Percentiles rank a stretch among this genome's conserved stretches.
These are phyloP conservation scores for Ramphastos sulfuratus DNA, from an alignment of 2,113 vertebrate species.

Conservation along the genomic window DNA sequence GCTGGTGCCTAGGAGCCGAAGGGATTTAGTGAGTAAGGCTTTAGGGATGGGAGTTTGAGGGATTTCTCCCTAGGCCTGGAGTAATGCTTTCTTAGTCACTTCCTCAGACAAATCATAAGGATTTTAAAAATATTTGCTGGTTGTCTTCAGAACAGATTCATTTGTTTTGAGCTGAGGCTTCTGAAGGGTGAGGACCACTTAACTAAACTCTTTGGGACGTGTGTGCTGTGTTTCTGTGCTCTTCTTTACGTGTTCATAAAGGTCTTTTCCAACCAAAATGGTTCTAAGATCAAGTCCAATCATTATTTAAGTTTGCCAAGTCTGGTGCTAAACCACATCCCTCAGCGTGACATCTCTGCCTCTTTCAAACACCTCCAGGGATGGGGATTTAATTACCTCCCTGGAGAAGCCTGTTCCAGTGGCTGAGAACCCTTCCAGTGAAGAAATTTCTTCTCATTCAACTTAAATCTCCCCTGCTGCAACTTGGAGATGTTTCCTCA, in stretches of 20 bases:
- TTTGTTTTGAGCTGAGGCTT: neutral
- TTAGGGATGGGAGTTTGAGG: neutral
- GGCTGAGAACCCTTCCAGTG: too few relatives aligned
- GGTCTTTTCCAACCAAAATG: too few relatives aligned
- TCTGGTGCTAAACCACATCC: too few relatives aligned
- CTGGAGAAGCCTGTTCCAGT: too few relatives aligned
- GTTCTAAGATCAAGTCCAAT: too few relatives aligned
- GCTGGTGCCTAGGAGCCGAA: neutral
- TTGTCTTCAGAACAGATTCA: neutral
- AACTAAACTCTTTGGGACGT: neutral
- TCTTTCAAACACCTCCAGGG: too few relatives aligned
- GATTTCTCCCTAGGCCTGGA: neutral
- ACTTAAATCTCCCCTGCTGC: too few relatives aligned
- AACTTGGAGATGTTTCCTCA: too few relatives aligned
- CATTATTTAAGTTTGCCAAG: too few relatives aligned
- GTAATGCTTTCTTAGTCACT: neutral
- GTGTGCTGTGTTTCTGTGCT: fast-evolving
- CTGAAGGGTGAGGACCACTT: neutral
- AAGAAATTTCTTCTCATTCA: too few relatives aligned
- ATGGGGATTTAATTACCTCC: too few relatives aligned
- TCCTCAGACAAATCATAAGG: neutral
- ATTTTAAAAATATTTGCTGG: neutral
- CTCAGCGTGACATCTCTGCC: too few relatives aligned
- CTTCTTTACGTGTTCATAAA: fast-evolving
- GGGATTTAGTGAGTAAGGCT: neutral